Evolutionary conservation across 2,888 invertebrate species (phyloP), one percentile per base, ranked within the genome.

Genomic region (Drosophila ustulata): DNA sequence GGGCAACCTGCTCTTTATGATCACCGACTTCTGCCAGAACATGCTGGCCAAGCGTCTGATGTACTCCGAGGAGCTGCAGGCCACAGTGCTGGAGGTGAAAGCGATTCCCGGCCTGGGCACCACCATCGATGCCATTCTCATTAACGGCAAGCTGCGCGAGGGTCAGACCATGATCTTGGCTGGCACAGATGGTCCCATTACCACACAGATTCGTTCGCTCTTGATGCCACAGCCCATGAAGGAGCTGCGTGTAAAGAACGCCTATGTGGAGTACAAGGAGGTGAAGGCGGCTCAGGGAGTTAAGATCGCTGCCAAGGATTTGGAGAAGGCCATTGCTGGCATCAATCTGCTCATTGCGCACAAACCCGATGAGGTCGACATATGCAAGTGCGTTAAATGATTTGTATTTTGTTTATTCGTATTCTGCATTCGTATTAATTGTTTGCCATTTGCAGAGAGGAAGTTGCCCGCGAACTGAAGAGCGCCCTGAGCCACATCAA

Each of bases 181-280:
- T 1, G 99, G 99, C 47, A 98, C 98, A 0, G 99, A 99, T 89
- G 99, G 99, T 1, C 98, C 99, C 0, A 98, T 99, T 76, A 97
- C 98, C 30, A 99, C 99, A 0, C 98, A 98, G 93, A 98, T 99
- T 76, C 95, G 99, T 50, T 99, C 98, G 0, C 94, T 99, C 30
- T 94, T 99, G 30, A 98, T 99, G 97, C 99, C 99, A 2, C 98
- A 99, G 90, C 99, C 99, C 0, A 95, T 99, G 94, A 98, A 97
- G 92, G 99, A 99, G 92, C 93, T 99, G 50, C 93, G 99, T 80
- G 99, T 99, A 4, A 99, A 99, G 96, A 97, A 97, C 90, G 97
- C 97, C 0, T 99, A 99, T 91, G 95, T 97, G 43, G 98, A 99
- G 92, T 95, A 97, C 93, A 98, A 98, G 91, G 98, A 98, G 93